Percentiles rank a stretch among this genome's conserved stretches.
Conservation (phyloP, 2,797 vertebrate genomes). For the Notolabrus celidotus region DNA sequence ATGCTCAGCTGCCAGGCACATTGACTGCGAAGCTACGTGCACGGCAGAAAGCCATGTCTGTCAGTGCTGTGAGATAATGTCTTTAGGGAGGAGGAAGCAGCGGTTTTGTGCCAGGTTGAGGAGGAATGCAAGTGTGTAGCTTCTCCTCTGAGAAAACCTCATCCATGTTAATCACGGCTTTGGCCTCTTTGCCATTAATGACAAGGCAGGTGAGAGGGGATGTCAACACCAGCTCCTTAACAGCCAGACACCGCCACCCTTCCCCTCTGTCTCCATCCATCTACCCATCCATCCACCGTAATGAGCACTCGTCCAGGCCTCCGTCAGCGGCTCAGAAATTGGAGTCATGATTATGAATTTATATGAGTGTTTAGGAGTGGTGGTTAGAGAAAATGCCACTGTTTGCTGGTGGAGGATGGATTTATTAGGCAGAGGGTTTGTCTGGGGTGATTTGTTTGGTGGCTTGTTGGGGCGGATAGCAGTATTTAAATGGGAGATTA, state of each 20-base stretch:
- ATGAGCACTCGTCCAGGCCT: slow-evolving; percentile 75
- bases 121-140: slow-evolving; percentile 19
- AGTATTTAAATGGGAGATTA: slow-evolving; percentile 44
- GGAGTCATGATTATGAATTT: slow-evolving; percentile 91
- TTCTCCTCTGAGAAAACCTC: slow-evolving; percentile 67
- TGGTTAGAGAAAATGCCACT: slow-evolving; percentile 64
- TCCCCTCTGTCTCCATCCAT: slow-evolving; percentile 45
- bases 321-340: slow-evolving; percentile 60
- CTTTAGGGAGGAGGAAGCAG: slow-evolving; percentile 10
- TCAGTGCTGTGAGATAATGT: slow-evolving; percentile 5
- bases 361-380: slow-evolving; percentile 88
- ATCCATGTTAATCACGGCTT: slow-evolving; percentile 86
- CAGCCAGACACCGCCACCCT: slow-evolving; percentile 34
- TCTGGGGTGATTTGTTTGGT: slow-evolving; percentile 51
- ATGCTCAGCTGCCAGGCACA: slow-evolving; percentile 18
- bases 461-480: slow-evolving; percentile 29
- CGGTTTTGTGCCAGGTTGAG: neutral
- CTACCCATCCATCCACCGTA: slow-evolving; percentile 67
- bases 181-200: slow-evolving; percentile 67
- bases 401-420: slow-evolving; percentile 72
- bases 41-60: slow-evolving; percentile 15
- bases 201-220: slow-evolving; percentile 73
- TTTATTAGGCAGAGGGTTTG: slow-evolving; percentile 74
- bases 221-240: slow-evolving; percentile 64
- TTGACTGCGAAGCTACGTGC: slow-evolving; percentile 29